Evolutionary conservation across 2,113 vertebrate species (phyloP).

Genomic region (Alethe castanea): DNA sequence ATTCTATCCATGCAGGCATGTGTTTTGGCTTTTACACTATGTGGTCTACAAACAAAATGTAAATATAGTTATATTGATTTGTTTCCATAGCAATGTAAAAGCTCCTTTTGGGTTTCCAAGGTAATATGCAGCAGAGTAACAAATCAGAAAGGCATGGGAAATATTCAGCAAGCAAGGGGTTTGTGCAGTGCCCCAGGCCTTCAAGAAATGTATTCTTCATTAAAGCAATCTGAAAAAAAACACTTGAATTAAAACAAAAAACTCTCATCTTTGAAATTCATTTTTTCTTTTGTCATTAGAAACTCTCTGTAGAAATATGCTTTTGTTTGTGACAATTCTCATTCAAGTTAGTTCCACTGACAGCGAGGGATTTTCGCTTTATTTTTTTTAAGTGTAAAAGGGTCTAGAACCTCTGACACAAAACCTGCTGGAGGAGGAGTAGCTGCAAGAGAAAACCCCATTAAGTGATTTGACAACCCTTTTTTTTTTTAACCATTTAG

Average conservation of each 20-base stretch:
- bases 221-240: not conserved
- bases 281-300: not conserved
- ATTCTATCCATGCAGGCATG: not conserved
- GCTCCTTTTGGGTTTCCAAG: constrained; percentile 60
- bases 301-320: not conserved
- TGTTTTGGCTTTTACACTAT: constrained; percentile 13
- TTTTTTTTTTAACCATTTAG: not conserved
- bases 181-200: constrained; percentile 1
- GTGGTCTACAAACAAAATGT: constrained; percentile 63
- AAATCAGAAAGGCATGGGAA: constrained; percentile 38
- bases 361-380: not conserved
- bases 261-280: not conserved
- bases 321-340: not conserved
- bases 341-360: not conserved
- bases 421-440: not conserved
- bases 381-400: not conserved
- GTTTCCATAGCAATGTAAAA: constrained; percentile 69
- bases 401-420: not conserved
- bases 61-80: constrained; percentile 64
- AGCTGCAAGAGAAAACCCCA: not conserved
- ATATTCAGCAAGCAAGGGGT: constrained; percentile 17
- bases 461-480: fast-evolving
- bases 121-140: constrained; percentile 45
- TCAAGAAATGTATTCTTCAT: not conserved
- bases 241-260: not conserved